Conservation (phyloP, 2,113 vertebrate genomes). For the Notechis scutatus region DNA sequence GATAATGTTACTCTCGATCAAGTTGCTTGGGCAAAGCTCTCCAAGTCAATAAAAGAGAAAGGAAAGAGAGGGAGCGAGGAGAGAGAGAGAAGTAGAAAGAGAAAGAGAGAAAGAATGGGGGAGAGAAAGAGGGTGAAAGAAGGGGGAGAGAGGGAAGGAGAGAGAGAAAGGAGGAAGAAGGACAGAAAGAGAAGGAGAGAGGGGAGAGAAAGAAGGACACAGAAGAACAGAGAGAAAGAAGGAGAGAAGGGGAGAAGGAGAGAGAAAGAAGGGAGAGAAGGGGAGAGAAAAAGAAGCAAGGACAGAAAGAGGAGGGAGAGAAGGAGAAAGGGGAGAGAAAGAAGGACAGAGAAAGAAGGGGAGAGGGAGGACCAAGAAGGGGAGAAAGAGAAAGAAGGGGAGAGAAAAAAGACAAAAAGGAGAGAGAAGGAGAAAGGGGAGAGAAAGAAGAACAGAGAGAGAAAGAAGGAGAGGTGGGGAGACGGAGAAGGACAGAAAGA, state of each 20-base stretch:
- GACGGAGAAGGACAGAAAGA: neutral
- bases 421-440: neutral
- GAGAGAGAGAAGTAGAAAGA: conserved; percentile 32
- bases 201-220: too few species aligned
- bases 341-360: conserved; percentile 30
- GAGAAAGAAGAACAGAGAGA: conserved; percentile 51
- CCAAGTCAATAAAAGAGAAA: conserved; percentile 82
- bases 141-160: conserved; percentile 49
- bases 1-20: conserved; percentile 98
- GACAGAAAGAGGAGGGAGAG: conserved; percentile 23
- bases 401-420: conserved; percentile 52
- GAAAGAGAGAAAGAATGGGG: conserved; percentile 24
- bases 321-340: conserved; percentile 42
- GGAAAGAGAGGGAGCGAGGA: conserved; percentile 42
- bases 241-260: conserved; percentile 16
- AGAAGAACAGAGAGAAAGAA: too few species aligned
- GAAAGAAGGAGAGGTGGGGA: too few species aligned
- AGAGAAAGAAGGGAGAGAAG: too few species aligned
- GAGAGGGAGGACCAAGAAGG: too few species aligned
- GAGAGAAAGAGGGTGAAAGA: too few species aligned
- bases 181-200: too few species aligned
- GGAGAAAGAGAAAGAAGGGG: conserved; percentile 57
- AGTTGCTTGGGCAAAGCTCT: conserved; percentile 86
- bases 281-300: conserved; percentile 41
- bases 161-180: neutral